Conservation (phyloP, 1,140 invertebrate species). For the Diachasma alloeum region DNA sequence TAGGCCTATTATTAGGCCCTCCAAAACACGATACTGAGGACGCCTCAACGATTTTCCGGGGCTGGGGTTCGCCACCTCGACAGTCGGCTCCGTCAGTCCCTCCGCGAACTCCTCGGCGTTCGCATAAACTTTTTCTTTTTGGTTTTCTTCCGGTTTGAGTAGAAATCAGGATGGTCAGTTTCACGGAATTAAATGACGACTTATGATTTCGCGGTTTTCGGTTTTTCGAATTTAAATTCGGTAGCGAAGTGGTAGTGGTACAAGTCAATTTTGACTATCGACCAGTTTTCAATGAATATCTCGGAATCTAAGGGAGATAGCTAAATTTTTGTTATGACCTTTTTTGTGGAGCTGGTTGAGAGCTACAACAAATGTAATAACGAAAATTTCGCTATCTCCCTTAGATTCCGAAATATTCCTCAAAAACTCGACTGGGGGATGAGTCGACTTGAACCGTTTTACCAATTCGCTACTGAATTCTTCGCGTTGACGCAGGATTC, state of each 20-base stretch:
- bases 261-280: too few relatives aligned
- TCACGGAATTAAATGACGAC: too few relatives aligned
- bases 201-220: not conserved
- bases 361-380: too few relatives aligned
- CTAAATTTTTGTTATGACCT: too few relatives aligned
- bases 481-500: not conserved
- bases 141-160: not conserved
- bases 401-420: too few relatives aligned
- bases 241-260: not conserved
- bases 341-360: too few relatives aligned
- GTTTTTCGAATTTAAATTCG: not conserved
- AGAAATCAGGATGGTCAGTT: slow-evolving; percentile 13
- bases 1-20: slow-evolving; percentile 43
- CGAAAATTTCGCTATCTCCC: too few relatives aligned
- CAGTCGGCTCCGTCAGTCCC: not conserved
- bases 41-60: slow-evolving; percentile 46
- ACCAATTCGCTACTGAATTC: too few relatives aligned
- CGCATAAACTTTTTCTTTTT: not conserved
- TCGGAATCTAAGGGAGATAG: too few relatives aligned
- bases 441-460: too few relatives aligned
- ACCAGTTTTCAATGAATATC: too few relatives aligned
- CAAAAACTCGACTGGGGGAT: too few relatives aligned
- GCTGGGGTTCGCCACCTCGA: slow-evolving; percentile 6
- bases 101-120: not conserved
- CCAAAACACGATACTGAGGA: slow-evolving; percentile 19